Base-by-base conservation (phyloP, 2,888 invertebrate species). In the Prosopocoilus inquinatus region DNA sequence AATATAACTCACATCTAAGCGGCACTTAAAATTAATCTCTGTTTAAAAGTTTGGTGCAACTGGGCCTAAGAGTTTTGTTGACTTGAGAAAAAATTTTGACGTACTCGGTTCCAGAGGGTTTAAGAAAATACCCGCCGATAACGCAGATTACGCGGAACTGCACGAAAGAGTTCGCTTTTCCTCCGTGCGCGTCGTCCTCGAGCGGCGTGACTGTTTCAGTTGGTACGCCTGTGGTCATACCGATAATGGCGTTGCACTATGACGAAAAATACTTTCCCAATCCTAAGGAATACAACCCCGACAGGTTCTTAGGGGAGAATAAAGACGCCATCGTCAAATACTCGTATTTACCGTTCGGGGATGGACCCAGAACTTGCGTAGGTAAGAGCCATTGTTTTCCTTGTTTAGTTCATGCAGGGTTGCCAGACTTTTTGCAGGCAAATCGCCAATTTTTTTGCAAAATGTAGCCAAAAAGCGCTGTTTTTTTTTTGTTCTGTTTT, bases 161-260 rank as follows among this genome's bases (percentile, higher is more conserved):
- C 50, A 68, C 68, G n/a, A 61, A 66, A 41, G 51, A 47, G 8
- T 67, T 58, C 51, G 60, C 58, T 2, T 59, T 65, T 15, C 61
- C 59, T 41, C 55, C 53, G 38, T 53, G 47, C 0, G 69, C 72
- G 20, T 60, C 68, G 28, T 68, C 39, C 8, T 65, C 73, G 1
- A 78, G 73, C 57, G 69, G 75, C 20, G 58, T 81, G 11, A 78
- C 80, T 0, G 36, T 52, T 2, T 60, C 65, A 48, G 50, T 53
- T 2, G 62, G 61, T 9, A 64, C 62, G 3, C 41, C 60, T 5
- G 41, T 67, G n/a, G 44, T 61, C n/a, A 48, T 67, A 7, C 64
- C 67, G 13, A 15, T 59, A 12, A 46, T 56, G 16, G 61, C 53
- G 1, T 47, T 67, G 9, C 65, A 65, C 7, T 33, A 38, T 8